phyloP scores from a whole-genome alignment of 1,140 invertebrate genomes.

The Microvelia longipes region DNA sequence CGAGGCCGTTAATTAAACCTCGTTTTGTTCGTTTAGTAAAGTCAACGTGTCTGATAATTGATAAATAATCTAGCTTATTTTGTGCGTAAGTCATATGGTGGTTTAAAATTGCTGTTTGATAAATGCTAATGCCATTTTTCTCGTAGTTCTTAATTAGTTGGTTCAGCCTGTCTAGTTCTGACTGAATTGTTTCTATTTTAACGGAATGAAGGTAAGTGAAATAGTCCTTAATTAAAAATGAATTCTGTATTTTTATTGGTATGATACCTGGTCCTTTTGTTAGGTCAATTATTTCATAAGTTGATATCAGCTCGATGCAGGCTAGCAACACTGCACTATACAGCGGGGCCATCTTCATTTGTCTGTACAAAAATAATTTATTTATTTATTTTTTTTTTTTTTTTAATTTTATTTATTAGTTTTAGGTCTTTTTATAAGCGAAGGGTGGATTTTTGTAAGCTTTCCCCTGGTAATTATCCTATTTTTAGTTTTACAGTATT shows the following conservation, averaged over 20 bases:
- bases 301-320: too few species aligned
- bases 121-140: too few species aligned
- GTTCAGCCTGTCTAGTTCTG: not conserved
- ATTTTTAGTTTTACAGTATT: not conserved
- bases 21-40: not conserved
- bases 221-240: not conserved
- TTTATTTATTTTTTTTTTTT: not conserved
- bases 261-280: not conserved
- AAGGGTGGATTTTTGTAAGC: not conserved
- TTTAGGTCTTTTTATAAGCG: not conserved
- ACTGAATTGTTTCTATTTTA: not conserved
- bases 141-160: too few species aligned
- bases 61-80: slow-evolving; percentile 1
- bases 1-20: not conserved
- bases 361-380: not conserved
- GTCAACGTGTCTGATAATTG: not conserved
- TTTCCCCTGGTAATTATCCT: not conserved
- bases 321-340: too few species aligned
- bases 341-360: not conserved
- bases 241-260: not conserved
- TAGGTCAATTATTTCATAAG: not conserved
- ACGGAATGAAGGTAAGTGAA: not conserved
- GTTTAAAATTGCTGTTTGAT: not conserved
- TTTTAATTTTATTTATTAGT: slow-evolving; percentile 2
- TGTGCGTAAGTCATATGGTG: not conserved